A percentile compares a stretch with the other conserved stretches of the same genome.
Evolutionary conservation across 2,888 invertebrate genomes (phyloP).

Genomic region (Drosophila subquinaria): DNA sequence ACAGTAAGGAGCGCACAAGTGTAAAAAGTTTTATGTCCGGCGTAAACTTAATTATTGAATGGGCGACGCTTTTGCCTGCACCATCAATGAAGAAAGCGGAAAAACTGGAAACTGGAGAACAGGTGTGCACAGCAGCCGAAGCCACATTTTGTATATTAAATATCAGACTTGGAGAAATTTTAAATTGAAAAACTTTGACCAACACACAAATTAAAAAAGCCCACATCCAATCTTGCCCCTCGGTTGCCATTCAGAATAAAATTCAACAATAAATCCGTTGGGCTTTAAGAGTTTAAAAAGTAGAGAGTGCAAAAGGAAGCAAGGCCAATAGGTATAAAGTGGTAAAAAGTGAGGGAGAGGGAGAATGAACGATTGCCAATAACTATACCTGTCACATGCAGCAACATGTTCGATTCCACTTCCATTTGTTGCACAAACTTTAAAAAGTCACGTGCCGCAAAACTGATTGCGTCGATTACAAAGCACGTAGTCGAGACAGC

Average conservation of each 20-base stretch:
- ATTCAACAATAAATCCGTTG: constrained; percentile 53
- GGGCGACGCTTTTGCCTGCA: constrained; percentile 48
- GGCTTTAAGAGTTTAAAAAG: constrained; percentile 50
- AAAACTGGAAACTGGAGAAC: constrained; percentile 39
- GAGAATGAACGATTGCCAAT: background rate
- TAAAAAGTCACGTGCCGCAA: constrained; percentile 56
- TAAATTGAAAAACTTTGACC: constrained; percentile 78
- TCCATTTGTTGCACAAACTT: constrained; percentile 21
- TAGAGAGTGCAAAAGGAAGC: background rate
- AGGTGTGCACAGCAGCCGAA: constrained; percentile 60
- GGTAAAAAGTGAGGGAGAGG: background rate
- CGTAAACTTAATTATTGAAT: constrained; percentile 76
- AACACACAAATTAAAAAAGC: constrained; percentile 70
- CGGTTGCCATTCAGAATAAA: constrained; percentile 38
- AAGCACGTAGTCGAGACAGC: background rate
- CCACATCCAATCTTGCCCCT: constrained; percentile 32
- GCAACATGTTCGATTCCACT: background rate
- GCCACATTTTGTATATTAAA: constrained; percentile 73
- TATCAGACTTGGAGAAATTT: constrained; percentile 68
- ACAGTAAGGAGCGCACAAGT: constrained; percentile 14
- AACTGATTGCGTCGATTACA: constrained; percentile 46
- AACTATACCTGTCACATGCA: constrained; percentile 52
- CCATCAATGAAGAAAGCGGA: constrained; percentile 10
- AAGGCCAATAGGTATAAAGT: background rate
- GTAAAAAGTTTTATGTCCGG: constrained; percentile 62